These are phyloP conservation scores for Sthenelais limicola DNA, from an alignment of 2,888 invertebrate species.

Conservation along the genomic window DNA sequence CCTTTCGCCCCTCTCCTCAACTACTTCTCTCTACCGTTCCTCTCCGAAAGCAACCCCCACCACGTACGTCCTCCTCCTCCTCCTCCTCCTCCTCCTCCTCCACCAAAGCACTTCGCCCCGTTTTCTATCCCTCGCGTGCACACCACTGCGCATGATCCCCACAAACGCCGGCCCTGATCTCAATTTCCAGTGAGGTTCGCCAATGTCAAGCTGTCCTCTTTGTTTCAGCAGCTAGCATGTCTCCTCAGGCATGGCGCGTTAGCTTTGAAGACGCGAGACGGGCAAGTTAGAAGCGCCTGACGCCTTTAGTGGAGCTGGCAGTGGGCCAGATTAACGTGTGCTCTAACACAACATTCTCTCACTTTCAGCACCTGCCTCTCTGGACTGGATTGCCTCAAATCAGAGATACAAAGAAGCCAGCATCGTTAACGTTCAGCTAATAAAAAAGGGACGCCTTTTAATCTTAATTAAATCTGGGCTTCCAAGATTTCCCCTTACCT, in stretches of 20 bases:
- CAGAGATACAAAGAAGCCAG: too few species aligned
- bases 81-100: background rate
- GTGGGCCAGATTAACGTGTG: too few species aligned
- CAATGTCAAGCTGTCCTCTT: slow-evolving; percentile 21
- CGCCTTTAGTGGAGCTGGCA: too few species aligned
- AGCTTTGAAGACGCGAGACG: slow-evolving; percentile 2
- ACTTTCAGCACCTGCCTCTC: too few species aligned
- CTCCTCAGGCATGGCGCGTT: slow-evolving; percentile 8
- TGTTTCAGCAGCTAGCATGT: background rate
- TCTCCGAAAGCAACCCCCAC: too few species aligned
- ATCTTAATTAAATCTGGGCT: too few species aligned
- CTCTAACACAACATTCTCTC: too few species aligned
- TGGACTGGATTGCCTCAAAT: too few species aligned
- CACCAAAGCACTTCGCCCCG: background rate
- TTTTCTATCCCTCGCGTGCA: background rate
- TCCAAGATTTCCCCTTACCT: too few species aligned
- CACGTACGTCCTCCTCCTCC: background rate
- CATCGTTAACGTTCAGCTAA: too few species aligned
- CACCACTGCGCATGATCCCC: background rate
- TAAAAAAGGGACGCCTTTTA: too few species aligned
- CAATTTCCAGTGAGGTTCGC: slow-evolving; percentile 6
- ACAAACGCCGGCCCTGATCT: slow-evolving; percentile 5
- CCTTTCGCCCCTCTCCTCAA: background rate
- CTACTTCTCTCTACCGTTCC: too few species aligned
- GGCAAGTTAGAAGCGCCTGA: background rate